Evolutionary conservation across 2,888 invertebrate species (phyloP).

Genomic region (Gasteruption jaculator): DNA sequence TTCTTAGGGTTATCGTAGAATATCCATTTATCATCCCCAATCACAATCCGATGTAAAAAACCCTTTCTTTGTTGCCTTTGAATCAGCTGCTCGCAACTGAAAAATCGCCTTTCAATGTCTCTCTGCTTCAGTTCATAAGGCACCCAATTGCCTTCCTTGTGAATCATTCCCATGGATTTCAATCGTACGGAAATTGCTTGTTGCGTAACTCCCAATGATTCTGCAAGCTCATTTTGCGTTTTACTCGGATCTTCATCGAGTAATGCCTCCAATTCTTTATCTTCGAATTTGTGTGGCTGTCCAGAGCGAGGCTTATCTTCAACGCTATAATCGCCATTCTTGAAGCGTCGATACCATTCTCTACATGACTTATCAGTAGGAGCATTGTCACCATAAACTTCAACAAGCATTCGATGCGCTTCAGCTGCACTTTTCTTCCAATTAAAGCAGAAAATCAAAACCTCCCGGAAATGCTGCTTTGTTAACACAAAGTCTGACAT

Average conservation of each 20-base stretch:
- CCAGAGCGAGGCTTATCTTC: slow-evolving; percentile 19
- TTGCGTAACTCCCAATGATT: slow-evolving; percentile 22
- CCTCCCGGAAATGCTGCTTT: slow-evolving; percentile 6
- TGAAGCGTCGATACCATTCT: slow-evolving; percentile 20
- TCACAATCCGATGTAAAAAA: slow-evolving; percentile 20
- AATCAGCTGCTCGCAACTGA: slow-evolving; percentile 14
- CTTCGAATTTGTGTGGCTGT: slow-evolving; percentile 19
- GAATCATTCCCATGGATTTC: slow-evolving; percentile 24
- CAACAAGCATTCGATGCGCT: slow-evolving; percentile 16
- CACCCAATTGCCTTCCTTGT: slow-evolving; percentile 18
- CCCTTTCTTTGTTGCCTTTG: slow-evolving; percentile 15
- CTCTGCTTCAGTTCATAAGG: slow-evolving; percentile 19
- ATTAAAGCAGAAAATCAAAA: slow-evolving; percentile 11
- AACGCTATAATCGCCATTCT: slow-evolving; percentile 22
- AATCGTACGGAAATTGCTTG: slow-evolving; percentile 21
- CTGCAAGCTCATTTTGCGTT: slow-evolving; percentile 23
- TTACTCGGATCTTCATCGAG: slow-evolving; percentile 23
- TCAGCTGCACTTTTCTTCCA: slow-evolving; percentile 17
- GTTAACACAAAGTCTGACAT: too few relatives aligned
- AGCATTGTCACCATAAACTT: slow-evolving; percentile 13
- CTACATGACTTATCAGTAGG: slow-evolving; percentile 7
- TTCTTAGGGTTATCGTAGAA: slow-evolving; percentile 20
- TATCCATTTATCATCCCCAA: slow-evolving; percentile 22
- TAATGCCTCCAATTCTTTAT: slow-evolving; percentile 22
- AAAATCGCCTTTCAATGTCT: slow-evolving; percentile 17